phyloP scores from a whole-genome alignment of 2,888 invertebrate genomes.

The Diarsia dahlii region DNA sequence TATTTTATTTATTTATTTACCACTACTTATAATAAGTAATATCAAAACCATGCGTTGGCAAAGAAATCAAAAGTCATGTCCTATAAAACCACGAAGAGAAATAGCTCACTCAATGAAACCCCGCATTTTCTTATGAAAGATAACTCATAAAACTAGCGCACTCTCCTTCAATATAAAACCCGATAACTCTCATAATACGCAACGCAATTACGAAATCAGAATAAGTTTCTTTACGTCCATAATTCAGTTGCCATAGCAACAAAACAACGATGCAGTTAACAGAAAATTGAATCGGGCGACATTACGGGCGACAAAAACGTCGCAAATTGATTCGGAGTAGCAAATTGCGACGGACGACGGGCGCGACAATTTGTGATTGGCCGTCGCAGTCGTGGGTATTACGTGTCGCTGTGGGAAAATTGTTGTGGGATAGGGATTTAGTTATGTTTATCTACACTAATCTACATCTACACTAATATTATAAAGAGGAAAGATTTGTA shows the following conservation, averaged over 20 bases:
- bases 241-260: conserved; percentile 59
- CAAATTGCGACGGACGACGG: conserved; percentile 80
- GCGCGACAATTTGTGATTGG: conserved; percentile 68
- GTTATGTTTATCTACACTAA: too few relatives aligned
- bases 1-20: too few relatives aligned
- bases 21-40: too few relatives aligned
- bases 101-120: not conserved
- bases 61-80: too few relatives aligned
- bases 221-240: conserved; percentile 66
- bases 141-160: conserved; percentile 11
- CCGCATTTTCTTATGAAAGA: not conserved
- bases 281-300: conserved; percentile 83
- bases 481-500: too few relatives aligned
- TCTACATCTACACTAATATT: too few relatives aligned
- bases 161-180: conserved; percentile 21
- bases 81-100: not conserved
- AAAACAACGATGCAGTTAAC: conserved; percentile 66
- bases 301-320: conserved; percentile 85
- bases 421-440: conserved; percentile 9
- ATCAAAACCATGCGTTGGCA: not conserved
- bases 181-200: conserved; percentile 54
- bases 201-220: conserved; percentile 67
- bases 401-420: conserved; percentile 59
- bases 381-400: conserved; percentile 65
- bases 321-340: conserved; percentile 89